phyloP scores from a whole-genome alignment of 2,888 invertebrate species.

The Drosophila aldrichi region DNA sequence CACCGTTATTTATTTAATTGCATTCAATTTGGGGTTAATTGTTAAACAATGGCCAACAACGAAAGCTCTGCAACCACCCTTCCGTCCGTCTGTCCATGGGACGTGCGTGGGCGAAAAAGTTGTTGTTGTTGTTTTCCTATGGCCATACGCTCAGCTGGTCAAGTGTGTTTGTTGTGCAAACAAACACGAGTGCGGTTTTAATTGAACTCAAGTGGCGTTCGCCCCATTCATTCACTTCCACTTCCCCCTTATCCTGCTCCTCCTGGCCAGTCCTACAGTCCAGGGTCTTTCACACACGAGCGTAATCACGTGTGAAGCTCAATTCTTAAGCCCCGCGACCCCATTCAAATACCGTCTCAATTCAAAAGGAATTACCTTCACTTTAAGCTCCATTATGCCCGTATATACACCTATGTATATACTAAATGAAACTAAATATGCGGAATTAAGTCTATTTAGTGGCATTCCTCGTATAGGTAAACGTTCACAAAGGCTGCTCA shows the following conservation, averaged over 20 bases:
- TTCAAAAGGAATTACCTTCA: neutral
- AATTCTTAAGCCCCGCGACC: conserved; percentile 10
- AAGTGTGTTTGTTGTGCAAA: conserved; percentile 75
- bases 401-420: neutral
- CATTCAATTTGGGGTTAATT: conserved; percentile 82
- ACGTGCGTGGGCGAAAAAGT: conserved; percentile 5
- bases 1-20: conserved; percentile 83
- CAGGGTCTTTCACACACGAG: neutral
- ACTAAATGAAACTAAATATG: neutral
- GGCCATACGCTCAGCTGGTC: conserved; percentile 45
- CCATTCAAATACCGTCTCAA: conserved; percentile 1
- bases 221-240: neutral
- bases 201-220: conserved; percentile 77
- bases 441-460: neutral
- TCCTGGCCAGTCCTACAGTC: too few relatives aligned
- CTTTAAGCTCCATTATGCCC: neutral
- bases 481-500: neutral
- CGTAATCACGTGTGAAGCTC: conserved; percentile 43
- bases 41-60: conserved; percentile 76
- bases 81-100: neutral
- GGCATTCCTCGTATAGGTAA: neutral
- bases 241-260: neutral
- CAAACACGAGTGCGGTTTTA: conserved; percentile 80
- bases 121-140: conserved; percentile 21
- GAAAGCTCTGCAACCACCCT: conserved; percentile 22